Evolutionary conservation across 2,888 invertebrate genomes (phyloP).

Genomic region (Tuta absoluta): DNA sequence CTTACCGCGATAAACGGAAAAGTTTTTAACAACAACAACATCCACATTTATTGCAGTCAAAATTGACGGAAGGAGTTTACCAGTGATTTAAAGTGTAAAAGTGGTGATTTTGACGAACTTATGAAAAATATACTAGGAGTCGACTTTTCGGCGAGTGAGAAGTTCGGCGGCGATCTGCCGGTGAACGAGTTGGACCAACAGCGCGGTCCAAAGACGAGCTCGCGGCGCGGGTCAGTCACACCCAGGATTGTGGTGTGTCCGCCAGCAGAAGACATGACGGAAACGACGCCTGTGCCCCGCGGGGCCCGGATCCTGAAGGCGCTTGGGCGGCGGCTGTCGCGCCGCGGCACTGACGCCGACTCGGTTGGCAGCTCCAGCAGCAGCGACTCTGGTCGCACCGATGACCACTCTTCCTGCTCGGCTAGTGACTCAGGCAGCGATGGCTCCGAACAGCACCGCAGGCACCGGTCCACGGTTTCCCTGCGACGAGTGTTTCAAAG

Average conservation of each 20-base stretch:
- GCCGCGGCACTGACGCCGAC: constrained; percentile 71
- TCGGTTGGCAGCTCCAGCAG: constrained; percentile 73
- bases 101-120: constrained; percentile 50
- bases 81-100: constrained; percentile 41
- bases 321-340: constrained; percentile 83
- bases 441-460: constrained; percentile 75
- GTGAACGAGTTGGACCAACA: constrained; percentile 54
- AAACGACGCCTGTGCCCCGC: constrained; percentile 78
- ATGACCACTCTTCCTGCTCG: constrained; percentile 77
- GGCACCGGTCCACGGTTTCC: constrained; percentile 82
- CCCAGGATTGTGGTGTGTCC: constrained; percentile 77
- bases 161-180: constrained; percentile 59
- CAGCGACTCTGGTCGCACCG: constrained; percentile 69
- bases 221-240: constrained; percentile 59
- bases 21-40: constrained; percentile 55
- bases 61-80: constrained; percentile 33
- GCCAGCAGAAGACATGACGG: constrained; percentile 77
- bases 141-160: constrained; percentile 62
- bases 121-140: constrained; percentile 71
- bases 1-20: constrained; percentile 53
- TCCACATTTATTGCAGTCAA: constrained; percentile 35
- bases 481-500: constrained; percentile 87
- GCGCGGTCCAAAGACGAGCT: constrained; percentile 47
- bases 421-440: constrained; percentile 85
- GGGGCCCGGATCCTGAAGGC: constrained; percentile 85